Evolutionary conservation across 2,888 invertebrate species (phyloP).

Genomic region (Cacoxenus indagator): DNA sequence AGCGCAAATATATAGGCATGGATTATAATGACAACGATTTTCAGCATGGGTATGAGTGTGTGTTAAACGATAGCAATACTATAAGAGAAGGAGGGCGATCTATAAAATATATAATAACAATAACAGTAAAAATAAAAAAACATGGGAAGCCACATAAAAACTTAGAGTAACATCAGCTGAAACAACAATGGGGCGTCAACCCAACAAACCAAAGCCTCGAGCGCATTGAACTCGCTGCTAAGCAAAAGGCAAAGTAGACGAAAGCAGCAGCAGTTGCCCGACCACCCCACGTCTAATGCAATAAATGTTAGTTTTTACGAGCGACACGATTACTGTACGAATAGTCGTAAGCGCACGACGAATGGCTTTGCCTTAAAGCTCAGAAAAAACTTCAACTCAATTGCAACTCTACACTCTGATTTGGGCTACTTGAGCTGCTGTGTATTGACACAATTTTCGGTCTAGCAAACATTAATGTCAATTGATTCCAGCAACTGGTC

Average conservation of each 20-base stretch:
- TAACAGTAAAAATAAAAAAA: background rate
- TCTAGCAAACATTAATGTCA: slow-evolving; percentile 63
- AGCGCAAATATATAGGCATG: slow-evolving; percentile 60
- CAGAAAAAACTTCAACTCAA: background rate
- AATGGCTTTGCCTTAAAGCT: too few species aligned
- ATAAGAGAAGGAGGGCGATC: background rate
- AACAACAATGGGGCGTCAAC: background rate
- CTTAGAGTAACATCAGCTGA: background rate
- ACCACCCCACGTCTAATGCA: slow-evolving; percentile 22
- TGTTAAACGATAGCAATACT: background rate
- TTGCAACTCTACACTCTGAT: background rate
- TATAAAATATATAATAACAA: background rate
- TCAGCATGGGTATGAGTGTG: background rate
- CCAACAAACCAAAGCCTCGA: background rate
- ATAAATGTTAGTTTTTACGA: slow-evolving; percentile 61
- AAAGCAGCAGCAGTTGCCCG: background rate
- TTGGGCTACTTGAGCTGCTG: slow-evolving; percentile 33
- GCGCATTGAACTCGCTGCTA: slow-evolving; percentile 3
- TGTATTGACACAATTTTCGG: slow-evolving; percentile 60
- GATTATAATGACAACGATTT: slow-evolving; percentile 54
- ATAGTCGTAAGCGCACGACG: too few species aligned
- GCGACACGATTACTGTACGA: slow-evolving; percentile 1
- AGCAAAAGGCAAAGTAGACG: background rate
- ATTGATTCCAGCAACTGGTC: too few species aligned
- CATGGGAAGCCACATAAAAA: background rate